Base-by-base conservation (phyloP, 2,797 vertebrate species). In the Gadopsis bispinosus region DNA sequence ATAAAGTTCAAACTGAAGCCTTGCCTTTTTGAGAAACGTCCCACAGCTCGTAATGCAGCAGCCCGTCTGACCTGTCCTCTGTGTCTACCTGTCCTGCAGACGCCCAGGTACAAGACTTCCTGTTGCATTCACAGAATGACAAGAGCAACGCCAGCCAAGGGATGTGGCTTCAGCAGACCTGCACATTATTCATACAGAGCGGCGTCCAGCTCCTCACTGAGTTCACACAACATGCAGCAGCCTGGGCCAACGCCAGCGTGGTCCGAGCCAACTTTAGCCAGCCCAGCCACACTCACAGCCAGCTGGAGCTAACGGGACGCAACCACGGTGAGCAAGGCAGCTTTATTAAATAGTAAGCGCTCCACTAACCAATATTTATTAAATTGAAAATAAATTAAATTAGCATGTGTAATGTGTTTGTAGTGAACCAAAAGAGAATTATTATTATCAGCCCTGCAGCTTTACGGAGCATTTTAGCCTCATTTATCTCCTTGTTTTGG, bases 171-270 rank as follows among this genome's bases (percentile, higher is more conserved):
- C 96, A 94, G 73, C 92, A 97, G 93, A 93, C 94, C 3, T 97
- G 96, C 74, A 94, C 95, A 4, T 81, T 99, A 4, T 94, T 96
- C 1, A 75, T 97, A 69, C 96, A 96, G 0, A 73, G 75, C 0
- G 89, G 94, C 0, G 92, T 94, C 0, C 91, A 87, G 5, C 92
- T 98, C n/a, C 95, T 88, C 0, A 82, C 94, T 0, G 77, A 53
- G 63, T 99, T 98, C 1, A 63, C 92, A 0, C 92, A 94, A n/a
- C 87, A 73, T 0, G 92, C 93, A 1, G 83, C 79, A 0, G 74
- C 2, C 62, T 98, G 97, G 97, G 94, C 92, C 83, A 96, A 97
- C 89, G 91, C 94, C 90, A 96, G 91, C 69, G 88, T 98, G 72
- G 89, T 96, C 76, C 92, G 89, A 37, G 89, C 87, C 70, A 94